Conservation (phyloP, 1,140 invertebrate species). For the Cyclina sinensis region DNA sequence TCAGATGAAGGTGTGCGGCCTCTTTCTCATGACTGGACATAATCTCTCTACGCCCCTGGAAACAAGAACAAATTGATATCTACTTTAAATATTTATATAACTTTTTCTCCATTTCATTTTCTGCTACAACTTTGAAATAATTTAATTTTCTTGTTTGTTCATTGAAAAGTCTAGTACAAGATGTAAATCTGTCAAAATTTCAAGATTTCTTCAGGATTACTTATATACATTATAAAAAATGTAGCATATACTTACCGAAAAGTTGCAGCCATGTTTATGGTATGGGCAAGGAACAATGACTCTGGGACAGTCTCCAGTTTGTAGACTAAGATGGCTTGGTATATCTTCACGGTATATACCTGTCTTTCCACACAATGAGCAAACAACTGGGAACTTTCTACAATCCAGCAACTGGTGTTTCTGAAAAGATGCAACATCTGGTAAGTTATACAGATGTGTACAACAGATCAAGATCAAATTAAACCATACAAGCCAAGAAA, state of each 20-base stretch:
- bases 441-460: too few relatives aligned
- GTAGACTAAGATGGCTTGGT: constrained; percentile 64
- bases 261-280: constrained; percentile 64
- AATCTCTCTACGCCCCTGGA: constrained; percentile 65
- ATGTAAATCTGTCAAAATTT: neutral
- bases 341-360: constrained; percentile 69
- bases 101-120: too few relatives aligned
- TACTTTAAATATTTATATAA: too few relatives aligned
- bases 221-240: neutral
- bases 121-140: too few relatives aligned
- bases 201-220: neutral
- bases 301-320: constrained; percentile 67
- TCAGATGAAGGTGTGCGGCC: constrained; percentile 56
- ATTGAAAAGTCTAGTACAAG: too few relatives aligned
- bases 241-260: constrained; percentile 55
- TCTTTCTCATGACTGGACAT: constrained; percentile 65
- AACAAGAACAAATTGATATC: too few relatives aligned
- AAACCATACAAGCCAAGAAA: too few relatives aligned
- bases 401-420: constrained; percentile 73
- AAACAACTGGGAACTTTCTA: constrained; percentile 70
- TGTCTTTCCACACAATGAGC: constrained; percentile 70
- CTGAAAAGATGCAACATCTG: constrained; percentile 58
- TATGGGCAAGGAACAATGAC: constrained; percentile 67
- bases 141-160: too few relatives aligned
- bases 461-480: too few relatives aligned